phyloP scores from a whole-genome alignment of 2,797 vertebrate genomes.

The Tokudaia muenninki region DNA sequence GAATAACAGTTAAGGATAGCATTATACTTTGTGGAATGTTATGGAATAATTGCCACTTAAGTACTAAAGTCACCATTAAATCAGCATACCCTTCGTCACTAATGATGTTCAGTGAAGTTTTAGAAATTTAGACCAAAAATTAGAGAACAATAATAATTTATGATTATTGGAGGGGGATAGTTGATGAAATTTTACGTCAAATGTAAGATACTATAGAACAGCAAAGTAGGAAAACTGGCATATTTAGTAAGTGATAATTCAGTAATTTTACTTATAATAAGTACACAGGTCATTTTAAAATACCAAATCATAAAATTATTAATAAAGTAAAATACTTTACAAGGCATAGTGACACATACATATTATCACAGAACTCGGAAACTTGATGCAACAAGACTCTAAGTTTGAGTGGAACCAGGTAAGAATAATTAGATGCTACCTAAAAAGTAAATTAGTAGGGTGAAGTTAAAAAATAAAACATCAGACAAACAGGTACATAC shows the following conservation, averaged over 20 bases:
- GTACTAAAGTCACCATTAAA: neutral
- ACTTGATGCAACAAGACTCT: rapidly evolving
- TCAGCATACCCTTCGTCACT: neutral
- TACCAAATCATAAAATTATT: neutral
- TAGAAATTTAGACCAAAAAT: neutral
- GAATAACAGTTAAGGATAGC: neutral
- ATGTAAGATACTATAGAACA: neutral
- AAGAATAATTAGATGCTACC: neutral
- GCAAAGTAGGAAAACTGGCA: neutral
- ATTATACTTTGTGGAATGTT: neutral
- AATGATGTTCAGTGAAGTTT: neutral
- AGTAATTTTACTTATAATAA: neutral
- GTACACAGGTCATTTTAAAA: neutral
- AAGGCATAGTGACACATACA: no score
- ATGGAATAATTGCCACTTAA: neutral
- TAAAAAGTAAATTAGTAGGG: neutral
- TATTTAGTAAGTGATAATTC: neutral
- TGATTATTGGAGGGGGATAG: neutral
- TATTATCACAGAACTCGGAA: neutral
- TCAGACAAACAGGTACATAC: neutral
- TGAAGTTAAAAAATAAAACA: neutral
- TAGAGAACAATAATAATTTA: neutral
- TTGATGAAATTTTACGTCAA: neutral
- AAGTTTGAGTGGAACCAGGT: neutral
- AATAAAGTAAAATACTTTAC: neutral